A percentile compares a stretch with the other conserved stretches of the same genome.
These are phyloP conservation scores for Drosophila lacicola DNA, from an alignment of 2,888 invertebrate genomes.

Conservation along the genomic window DNA sequence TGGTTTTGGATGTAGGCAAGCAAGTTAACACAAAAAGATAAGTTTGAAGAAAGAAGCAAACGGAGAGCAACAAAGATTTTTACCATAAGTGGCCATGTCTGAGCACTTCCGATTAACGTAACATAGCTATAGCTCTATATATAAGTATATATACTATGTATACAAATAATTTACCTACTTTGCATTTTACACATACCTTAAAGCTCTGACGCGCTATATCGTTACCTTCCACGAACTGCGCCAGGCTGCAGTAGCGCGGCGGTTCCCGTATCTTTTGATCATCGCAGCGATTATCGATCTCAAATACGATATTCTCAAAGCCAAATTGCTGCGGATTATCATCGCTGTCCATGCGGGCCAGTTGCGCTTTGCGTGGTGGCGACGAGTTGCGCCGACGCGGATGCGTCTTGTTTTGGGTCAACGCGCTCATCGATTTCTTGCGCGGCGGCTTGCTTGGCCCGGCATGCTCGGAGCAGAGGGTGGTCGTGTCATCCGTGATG, in stretches of 20 bases:
- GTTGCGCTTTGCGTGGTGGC: conserved; percentile 80
- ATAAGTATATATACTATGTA: conserved; percentile 18
- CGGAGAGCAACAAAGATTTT: conserved; percentile 79
- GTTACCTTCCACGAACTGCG: conserved; percentile 93
- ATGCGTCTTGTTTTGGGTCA: conserved; percentile 44
- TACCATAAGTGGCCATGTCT: conserved; percentile 76
- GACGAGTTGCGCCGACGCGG: conserved; percentile 86
- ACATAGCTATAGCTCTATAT: conserved; percentile 63
- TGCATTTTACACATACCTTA: conserved; percentile 84
- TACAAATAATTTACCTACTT: conserved; percentile 45
- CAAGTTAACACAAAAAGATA: conserved; percentile 64
- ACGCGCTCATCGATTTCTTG: conserved; percentile 66
- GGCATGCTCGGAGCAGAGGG: conserved; percentile 86
- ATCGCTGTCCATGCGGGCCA: conserved; percentile 86
- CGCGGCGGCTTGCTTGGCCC: conserved; percentile 69
- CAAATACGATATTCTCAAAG: conserved; percentile 90
- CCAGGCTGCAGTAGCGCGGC: conserved; percentile 91
- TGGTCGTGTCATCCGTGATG: conserved; percentile 90
- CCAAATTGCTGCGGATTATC: conserved; percentile 87
- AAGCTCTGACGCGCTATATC: conserved; percentile 93
- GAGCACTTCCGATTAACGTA: conserved; percentile 62
- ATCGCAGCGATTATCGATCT: conserved; percentile 86
- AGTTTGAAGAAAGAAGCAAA: conserved; percentile 76
- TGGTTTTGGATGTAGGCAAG: conserved; percentile 45
- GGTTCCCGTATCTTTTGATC: conserved; percentile 86